Percentiles rank a stretch among this genome's conserved stretches.
Evolutionary conservation across 2,113 vertebrate genomes (phyloP).

Genomic region (Cyrtonyx montezumae): DNA sequence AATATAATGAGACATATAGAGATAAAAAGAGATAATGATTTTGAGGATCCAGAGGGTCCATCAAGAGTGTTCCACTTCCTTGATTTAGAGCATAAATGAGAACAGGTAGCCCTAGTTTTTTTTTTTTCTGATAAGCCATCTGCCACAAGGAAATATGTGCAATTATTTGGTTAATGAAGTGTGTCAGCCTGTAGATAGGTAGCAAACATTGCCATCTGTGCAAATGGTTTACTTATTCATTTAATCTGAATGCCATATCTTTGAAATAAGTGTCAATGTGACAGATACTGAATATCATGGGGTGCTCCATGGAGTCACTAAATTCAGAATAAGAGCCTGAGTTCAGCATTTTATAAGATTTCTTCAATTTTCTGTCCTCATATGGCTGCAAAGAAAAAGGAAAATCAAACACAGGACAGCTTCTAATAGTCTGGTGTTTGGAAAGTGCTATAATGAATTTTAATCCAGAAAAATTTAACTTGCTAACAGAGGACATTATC

Average conservation of each 20-base stretch:
- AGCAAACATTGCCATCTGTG: not conserved
- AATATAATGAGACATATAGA: not conserved
- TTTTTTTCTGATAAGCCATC: not conserved
- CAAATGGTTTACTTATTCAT: not conserved
- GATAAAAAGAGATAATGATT: not conserved
- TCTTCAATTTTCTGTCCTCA: not conserved
- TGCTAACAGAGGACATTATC: not conserved
- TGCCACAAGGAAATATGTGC: not conserved
- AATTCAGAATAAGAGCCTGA: not conserved
- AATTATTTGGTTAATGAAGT: constrained; percentile 2
- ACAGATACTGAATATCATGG: rapidly evolving
- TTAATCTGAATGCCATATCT: not conserved
- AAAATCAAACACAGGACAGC: not conserved
- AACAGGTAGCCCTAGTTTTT: not conserved
- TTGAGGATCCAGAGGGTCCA: not conserved
- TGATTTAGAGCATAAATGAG: not conserved
- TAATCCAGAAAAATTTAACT: not conserved
- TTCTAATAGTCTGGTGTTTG: not conserved
- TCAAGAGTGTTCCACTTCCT: not conserved
- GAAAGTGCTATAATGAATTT: not conserved
- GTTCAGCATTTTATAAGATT: not conserved
- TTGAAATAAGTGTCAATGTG: not conserved
- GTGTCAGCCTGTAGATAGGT: not conserved
- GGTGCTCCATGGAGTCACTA: not conserved
- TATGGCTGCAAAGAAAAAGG: not conserved